A percentile compares a stretch with the other conserved stretches of the same genome.
phyloP scores from a whole-genome alignment of 1,140 invertebrate genomes.

The Sminthurides bifidus region DNA sequence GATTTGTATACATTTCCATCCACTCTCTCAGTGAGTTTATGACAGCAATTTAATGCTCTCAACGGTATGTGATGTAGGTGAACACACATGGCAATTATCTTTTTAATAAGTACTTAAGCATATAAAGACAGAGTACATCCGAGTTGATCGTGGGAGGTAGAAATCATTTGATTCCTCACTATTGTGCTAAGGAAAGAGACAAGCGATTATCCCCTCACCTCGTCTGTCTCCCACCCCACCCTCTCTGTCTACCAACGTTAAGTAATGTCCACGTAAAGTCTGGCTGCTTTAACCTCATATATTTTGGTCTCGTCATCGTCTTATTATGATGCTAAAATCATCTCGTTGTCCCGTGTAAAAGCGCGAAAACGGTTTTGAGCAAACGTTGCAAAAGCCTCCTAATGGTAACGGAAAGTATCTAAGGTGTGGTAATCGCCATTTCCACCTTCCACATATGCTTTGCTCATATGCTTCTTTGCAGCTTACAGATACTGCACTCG shows the following conservation, averaged over 20 bases:
- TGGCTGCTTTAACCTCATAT: too few species aligned
- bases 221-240: background rate
- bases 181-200: background rate
- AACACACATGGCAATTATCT: background rate
- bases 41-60: background rate
- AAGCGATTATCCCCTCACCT: background rate
- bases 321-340: too few species aligned
- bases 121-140: background rate
- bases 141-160: constrained; percentile 11
- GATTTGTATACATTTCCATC: background rate
- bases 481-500: too few species aligned
- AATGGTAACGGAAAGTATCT: too few species aligned
- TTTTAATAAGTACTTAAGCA: constrained; percentile 1
- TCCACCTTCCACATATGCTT: too few species aligned
- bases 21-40: background rate
- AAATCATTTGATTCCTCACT: background rate
- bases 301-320: too few species aligned
- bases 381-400: too few species aligned
- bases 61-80: background rate
- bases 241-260: constrained; percentile 8
- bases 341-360: too few species aligned
- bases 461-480: too few species aligned
- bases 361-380: too few species aligned
- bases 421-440: too few species aligned
- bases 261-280: constrained; percentile 13